Evolutionary conservation across 2,797 vertebrate genomes (phyloP), one percentile per base, ranked within the genome.

Genomic region (Eutrigla gurnardus): DNA sequence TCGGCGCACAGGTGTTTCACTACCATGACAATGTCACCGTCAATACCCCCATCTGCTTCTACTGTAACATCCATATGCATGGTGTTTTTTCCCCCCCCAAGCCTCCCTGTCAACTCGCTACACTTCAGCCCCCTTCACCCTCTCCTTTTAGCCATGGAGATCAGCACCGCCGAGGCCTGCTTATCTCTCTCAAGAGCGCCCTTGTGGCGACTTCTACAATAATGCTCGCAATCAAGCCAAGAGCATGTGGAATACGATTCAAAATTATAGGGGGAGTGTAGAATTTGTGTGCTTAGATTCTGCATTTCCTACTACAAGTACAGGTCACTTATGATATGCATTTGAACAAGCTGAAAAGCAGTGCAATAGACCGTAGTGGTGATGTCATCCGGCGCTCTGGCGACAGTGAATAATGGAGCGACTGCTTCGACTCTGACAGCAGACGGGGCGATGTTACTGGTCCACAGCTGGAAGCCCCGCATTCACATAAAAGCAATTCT

Each of bases 21-120:
- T 85, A 76, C 81, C 77, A 84, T 85, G 80, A 91, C 91, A 91
- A 77, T 92, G 89, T 89, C 90, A 87, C 70, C 85, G 90, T 67
- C 82, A 88, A 68, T 25, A 65, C 78, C 73, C 25, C 91, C 92
- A 93, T 92, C 91, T 94, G 92, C 72, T 79, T 80, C 32, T 68
- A 82, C 75, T 81, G 79, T 81, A 87, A 82, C 81, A 92, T 93
- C 83, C 88, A 92, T 93, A 93, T 93, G 91, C 91, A 93, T 89
- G 81, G 70, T 59, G 81, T 78, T 84, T 72, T 66, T 25, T 25
- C 25, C 25, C 25, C 25, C 25, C 25, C 25, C 72, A 47, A 79
- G 81, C 57, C 74, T 35, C 71, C 60, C 78, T 73, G 77, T 70
- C 81, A 81, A 73, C 77, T 52, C 53, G 42, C 50, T 52, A 17